phyloP scores from a whole-genome alignment of 30 jellyfish, hydroid and myxozoan species.

The Aurelia coerulea region DNA sequence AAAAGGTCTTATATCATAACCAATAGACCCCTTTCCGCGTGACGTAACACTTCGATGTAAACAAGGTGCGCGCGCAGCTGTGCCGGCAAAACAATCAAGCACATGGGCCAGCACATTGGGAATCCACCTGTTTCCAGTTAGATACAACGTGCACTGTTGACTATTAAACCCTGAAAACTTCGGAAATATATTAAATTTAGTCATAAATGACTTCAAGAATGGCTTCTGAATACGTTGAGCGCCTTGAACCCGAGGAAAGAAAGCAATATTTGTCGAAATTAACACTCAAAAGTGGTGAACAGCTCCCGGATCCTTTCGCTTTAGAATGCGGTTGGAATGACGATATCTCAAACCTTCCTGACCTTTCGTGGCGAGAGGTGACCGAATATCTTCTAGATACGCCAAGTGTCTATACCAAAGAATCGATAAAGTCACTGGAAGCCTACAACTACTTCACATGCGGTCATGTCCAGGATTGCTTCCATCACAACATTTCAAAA shows the following conservation, averaged over 20 bases:
- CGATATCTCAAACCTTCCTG: constrained; percentile 16
- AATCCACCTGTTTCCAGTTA: too few relatives aligned
- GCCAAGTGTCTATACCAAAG: not conserved
- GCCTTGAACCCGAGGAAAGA: constrained; percentile 11
- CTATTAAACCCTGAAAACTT: not conserved
- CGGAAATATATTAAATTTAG: not conserved
- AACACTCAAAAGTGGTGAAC: constrained; percentile 19
- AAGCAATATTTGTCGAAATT: not conserved
- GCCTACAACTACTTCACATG: too few relatives aligned
- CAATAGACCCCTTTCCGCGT: too few relatives aligned
- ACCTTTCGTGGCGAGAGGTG: constrained; percentile 60
- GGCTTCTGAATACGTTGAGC: constrained; percentile 26
- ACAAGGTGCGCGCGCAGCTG: too few relatives aligned
- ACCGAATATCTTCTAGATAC: constrained; percentile 45
- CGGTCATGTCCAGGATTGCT: too few relatives aligned
- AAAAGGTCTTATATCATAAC: too few relatives aligned
- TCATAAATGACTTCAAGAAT: constrained; percentile 33
- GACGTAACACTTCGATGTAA: too few relatives aligned
- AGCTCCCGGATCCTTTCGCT: constrained; percentile 51
- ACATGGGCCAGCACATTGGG: too few relatives aligned
- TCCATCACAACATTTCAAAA: too few relatives aligned
- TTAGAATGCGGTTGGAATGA: constrained; percentile 16
- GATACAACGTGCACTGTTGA: too few relatives aligned
- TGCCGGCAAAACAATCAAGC: too few relatives aligned
- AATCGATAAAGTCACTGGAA: too few relatives aligned